A percentile compares a stretch with the other conserved stretches of the same genome.
Conservation (phyloP, 1,140 invertebrate genomes). For the Pentalonia nigronervosa region DNA sequence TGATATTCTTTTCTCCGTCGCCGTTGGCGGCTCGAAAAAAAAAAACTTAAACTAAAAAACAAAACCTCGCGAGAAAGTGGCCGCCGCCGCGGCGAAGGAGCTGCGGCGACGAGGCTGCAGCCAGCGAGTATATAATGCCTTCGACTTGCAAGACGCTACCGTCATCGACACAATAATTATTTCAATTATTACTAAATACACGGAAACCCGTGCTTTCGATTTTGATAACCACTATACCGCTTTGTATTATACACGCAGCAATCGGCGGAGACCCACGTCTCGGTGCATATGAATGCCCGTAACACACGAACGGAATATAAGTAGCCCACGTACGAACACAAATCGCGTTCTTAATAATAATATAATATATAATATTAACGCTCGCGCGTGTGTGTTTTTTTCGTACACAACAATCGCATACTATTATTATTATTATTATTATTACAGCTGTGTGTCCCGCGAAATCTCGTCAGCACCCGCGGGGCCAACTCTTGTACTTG, state of each 20-base stretch:
- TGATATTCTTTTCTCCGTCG: not conserved
- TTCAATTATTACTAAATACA: constrained; percentile 30
- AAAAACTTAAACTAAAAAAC: not conserved
- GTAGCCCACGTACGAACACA: constrained; percentile 19
- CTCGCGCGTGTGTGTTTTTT: not conserved
- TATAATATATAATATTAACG: not conserved
- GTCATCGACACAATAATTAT: constrained; percentile 15
- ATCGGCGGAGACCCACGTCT: not conserved
- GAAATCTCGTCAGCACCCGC: constrained; percentile 35
- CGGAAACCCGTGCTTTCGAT: not conserved
- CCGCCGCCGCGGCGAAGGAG: too few relatives aligned
- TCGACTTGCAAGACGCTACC: not conserved
- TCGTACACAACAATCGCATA: not conserved
- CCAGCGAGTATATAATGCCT: not conserved
- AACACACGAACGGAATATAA: not conserved
- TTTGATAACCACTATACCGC: not conserved
- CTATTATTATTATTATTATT: not conserved
- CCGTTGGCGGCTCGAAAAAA: not conserved
- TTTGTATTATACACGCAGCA: not conserved
- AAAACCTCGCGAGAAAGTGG: not conserved
- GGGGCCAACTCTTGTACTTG: not conserved
- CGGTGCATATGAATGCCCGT: not conserved
- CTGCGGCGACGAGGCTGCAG: not conserved
- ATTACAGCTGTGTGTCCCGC: not conserved
- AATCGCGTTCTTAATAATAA: not conserved